Conservation (phyloP, 2,888 invertebrate genomes). For the Hedychridium roseum region DNA sequence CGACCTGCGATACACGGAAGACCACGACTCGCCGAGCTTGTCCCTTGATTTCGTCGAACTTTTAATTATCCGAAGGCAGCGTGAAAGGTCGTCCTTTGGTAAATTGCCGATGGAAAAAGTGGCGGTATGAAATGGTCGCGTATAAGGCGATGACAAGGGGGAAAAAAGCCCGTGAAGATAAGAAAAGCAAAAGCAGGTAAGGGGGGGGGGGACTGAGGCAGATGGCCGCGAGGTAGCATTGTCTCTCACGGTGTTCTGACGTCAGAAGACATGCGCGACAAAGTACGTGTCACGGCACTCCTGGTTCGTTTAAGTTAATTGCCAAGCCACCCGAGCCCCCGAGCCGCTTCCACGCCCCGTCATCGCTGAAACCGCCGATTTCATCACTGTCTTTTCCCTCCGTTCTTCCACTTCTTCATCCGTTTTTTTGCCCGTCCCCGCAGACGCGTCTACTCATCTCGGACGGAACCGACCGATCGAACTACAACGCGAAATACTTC, state of each 20-base stretch:
- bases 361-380: slow-evolving; percentile 41
- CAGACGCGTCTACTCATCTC: no score
- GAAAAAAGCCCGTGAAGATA: slow-evolving; percentile 14
- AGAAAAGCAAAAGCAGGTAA: slow-evolving; percentile 1
- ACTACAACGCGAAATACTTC: no score
- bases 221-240: slow-evolving; percentile 14
- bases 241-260: slow-evolving; percentile 47
- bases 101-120: neutral
- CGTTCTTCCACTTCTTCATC: no score
- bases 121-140: neutral
- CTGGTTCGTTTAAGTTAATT: slow-evolving; percentile 58
- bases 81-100: no score
- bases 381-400: slow-evolving; percentile 43
- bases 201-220: no score
- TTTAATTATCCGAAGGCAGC: no score
- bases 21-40: no score
- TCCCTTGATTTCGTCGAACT: no score
- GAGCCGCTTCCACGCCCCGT: slow-evolving; percentile 26
- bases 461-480: no score
- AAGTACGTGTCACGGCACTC: slow-evolving; percentile 60
- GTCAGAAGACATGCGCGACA: slow-evolving; percentile 55
- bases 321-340: slow-evolving; percentile 28
- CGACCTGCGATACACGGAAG: no score
- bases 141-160: neutral
- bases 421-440: no score